Percentiles rank a stretch among this genome's conserved stretches.
These are phyloP conservation scores for Myiotriccus ornatus DNA, from an alignment of 2,797 vertebrate genomes.

Conservation along the genomic window DNA sequence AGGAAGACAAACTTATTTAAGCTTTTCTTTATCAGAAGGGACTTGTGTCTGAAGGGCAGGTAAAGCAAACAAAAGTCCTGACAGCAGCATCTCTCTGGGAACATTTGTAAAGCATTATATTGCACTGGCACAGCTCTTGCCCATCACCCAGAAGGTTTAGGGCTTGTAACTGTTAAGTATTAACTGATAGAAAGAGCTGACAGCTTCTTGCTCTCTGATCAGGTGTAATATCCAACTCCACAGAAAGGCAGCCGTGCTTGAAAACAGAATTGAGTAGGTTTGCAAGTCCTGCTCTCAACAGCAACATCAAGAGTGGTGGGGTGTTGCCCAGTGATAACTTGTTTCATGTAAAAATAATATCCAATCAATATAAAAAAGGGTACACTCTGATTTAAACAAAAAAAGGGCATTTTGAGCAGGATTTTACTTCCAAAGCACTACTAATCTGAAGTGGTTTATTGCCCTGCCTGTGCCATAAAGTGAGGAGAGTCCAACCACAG, in stretches of 20 bases:
- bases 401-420: not conserved
- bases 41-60: not conserved
- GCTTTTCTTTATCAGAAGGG: not conserved
- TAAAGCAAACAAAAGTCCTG: not conserved
- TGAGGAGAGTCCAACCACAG: not conserved
- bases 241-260: fast-evolving
- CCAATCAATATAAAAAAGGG: not conserved
- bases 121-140: not conserved
- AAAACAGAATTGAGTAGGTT: not conserved
- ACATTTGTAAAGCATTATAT: not conserved
- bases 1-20: not conserved
- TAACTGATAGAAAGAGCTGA: not conserved
- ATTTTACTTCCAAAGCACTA: not conserved
- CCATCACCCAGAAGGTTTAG: not conserved
- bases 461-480: not conserved
- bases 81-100: not conserved
- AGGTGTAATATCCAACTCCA: not conserved
- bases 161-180: not conserved
- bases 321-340: not conserved
- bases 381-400: not conserved
- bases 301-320: not conserved
- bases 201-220: not conserved
- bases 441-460: constrained; percentile 4
- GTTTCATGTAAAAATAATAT: not conserved
- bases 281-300: not conserved